Evolutionary conservation across 2,797 vertebrate genomes (phyloP).

Genomic region (Staurois parvus): DNA sequence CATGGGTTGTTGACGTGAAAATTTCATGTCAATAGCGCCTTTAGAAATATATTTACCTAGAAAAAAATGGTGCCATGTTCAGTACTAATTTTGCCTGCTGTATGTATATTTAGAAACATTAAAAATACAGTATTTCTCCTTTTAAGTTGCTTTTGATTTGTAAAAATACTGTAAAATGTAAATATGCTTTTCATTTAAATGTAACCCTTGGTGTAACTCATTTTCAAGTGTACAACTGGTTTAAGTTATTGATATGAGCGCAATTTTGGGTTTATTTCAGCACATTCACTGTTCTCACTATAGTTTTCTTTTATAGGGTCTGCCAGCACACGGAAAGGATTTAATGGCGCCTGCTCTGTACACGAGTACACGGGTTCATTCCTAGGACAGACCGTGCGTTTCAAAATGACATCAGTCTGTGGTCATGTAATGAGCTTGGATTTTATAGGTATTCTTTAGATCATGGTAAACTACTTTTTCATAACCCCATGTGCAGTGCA

Average conservation of each 20-base stretch:
- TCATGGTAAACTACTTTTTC: neutral
- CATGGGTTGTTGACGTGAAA: too few relatives aligned
- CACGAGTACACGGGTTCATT: slow-evolving; percentile 90
- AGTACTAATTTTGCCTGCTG: too few relatives aligned
- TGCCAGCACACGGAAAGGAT: slow-evolving; percentile 88
- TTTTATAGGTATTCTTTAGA: slow-evolving; percentile 84
- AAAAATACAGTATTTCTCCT: too few relatives aligned
- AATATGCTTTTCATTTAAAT: neutral
- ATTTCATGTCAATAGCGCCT: too few relatives aligned
- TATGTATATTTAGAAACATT: too few relatives aligned
- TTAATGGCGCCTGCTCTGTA: slow-evolving; percentile 92
- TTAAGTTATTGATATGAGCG: neutral
- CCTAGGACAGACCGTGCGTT: slow-evolving; percentile 82
- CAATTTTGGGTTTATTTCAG: slow-evolving; percentile 1
- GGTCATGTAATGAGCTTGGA: slow-evolving; percentile 98
- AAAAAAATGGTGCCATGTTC: too few relatives aligned
- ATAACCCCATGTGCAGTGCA: neutral
- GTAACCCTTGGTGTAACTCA: neutral
- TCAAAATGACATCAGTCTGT: slow-evolving; percentile 97
- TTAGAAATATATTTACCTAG: too few relatives aligned
- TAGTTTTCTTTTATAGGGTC: slow-evolving; percentile 75
- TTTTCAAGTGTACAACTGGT: neutral
- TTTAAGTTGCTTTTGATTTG: neutral
- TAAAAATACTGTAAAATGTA: neutral
- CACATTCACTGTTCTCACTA: neutral